Evolutionary conservation across 2,888 invertebrate species (phyloP), one percentile per base, ranked within the genome.

Genomic region (Sisyra terminalis): DNA sequence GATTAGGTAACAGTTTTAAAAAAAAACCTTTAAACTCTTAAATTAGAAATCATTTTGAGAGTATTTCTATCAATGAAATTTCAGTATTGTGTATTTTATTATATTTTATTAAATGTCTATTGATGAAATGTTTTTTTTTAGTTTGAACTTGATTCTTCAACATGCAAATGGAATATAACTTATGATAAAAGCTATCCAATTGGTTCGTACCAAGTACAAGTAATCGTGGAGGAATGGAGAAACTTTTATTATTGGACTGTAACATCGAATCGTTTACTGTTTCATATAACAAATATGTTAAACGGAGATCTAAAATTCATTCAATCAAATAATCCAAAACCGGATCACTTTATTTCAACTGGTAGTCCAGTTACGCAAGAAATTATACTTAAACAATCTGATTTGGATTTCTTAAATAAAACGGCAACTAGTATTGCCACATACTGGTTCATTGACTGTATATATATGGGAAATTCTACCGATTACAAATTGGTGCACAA

Each of bases 401-500:
- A 87, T 57, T 52, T 65, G 29, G 59, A 69, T 40, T 83, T 68
- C 56, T 57, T 86, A 15, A 55, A 54, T 13, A 57, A 55, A 17
- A 61, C 66, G 43, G 70, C 74, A 2, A 70, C 71, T 3, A 62
- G 57, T 7, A 62, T 81, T 10, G 58, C 70, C 17, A 78, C 80
- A 0, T 81, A 74, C 57, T 87, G 87, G 87, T 86, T 84, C 53
- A 68, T 83, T 46, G 81, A 87, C 58, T 87, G 87, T 54, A 61
- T 67, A 41, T 78, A 76, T 52, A 66, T 76, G 41, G 83, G 79
- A 30, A 63, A 71, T 47, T 73, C 77, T 0, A 63, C 66, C 42
- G 72, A 76, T 52, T 71, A 74, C 35, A 61, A 66, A 8, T 73
- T 80, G 47, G 60, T 64, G 40, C 73, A 73, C 51, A 77, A 75